Conservation (phyloP, 2,888 invertebrate species). For the Onchidella celtica region DNA sequence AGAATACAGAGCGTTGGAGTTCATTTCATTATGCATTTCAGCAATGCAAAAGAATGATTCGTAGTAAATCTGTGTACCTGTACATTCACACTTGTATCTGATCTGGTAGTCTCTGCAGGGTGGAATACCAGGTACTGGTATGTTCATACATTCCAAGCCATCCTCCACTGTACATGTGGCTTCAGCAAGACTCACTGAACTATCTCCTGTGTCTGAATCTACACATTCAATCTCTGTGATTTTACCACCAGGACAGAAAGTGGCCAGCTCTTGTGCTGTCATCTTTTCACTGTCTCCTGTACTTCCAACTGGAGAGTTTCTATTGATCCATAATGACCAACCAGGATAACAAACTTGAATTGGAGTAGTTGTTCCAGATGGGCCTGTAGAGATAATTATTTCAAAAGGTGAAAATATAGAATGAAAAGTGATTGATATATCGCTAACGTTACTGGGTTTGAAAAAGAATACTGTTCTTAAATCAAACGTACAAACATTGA, state of each 20-base stretch:
- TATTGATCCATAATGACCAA: conserved; percentile 54
- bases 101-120: conserved; percentile 66
- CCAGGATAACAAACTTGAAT: conserved; percentile 27
- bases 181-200: conserved; percentile 66
- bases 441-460: too few species aligned
- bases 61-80: conserved; percentile 22
- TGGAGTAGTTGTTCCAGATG: too few species aligned
- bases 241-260: conserved; percentile 66
- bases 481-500: too few species aligned
- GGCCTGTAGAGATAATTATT: too few species aligned
- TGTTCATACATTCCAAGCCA: conserved; percentile 87
- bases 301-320: conserved; percentile 61
- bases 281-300: conserved; percentile 69
- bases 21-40: too few species aligned
- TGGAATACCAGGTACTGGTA: too few species aligned
- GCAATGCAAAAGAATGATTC: too few species aligned
- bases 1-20: too few species aligned
- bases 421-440: too few species aligned
- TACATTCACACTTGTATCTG: conserved; percentile 81
- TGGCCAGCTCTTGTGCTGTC: too few species aligned
- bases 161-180: conserved; percentile 82
- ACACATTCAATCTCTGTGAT: conserved; percentile 73
- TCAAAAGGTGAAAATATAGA: too few species aligned
- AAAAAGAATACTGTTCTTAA: too few species aligned
- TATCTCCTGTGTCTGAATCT: conserved; percentile 60